Evolutionary conservation across 2,113 vertebrate species (phyloP).

Genomic region (Rana temporaria): DNA sequence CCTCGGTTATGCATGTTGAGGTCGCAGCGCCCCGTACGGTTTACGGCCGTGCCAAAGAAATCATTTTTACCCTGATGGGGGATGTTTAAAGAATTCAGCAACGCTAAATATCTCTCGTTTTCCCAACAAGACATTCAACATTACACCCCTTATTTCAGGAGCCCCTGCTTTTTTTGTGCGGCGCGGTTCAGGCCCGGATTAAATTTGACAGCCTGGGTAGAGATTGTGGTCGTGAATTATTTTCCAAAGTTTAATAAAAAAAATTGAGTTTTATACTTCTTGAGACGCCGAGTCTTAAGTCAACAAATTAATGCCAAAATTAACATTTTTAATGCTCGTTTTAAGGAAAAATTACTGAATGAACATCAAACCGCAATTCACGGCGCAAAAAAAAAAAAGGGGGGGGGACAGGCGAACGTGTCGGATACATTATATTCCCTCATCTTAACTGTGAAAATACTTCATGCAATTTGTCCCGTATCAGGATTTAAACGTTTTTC

Average conservation of each 20-base stretch:
- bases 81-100: slow-evolving; percentile 67
- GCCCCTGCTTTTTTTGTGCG: not conserved
- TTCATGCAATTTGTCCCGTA: slow-evolving; percentile 39
- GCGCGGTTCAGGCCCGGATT: slow-evolving; percentile 34
- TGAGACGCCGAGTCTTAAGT: slow-evolving; percentile 49
- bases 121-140: slow-evolving; percentile 25
- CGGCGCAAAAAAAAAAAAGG: slow-evolving; percentile 32
- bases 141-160: slow-evolving; percentile 24
- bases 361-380: slow-evolving; percentile 53
- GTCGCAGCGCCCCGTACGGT: slow-evolving; percentile 67
- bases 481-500: slow-evolving; percentile 2
- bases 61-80: slow-evolving; percentile 64
- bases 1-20: slow-evolving; percentile 70
- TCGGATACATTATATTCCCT: slow-evolving; percentile 7
- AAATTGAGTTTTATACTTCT: slow-evolving; percentile 51
- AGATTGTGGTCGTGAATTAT: slow-evolving; percentile 54
- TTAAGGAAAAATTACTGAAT: slow-evolving; percentile 54
- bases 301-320: slow-evolving; percentile 56
- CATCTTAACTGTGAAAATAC: slow-evolving; percentile 18
- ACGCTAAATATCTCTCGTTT: slow-evolving; percentile 38
- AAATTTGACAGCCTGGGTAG: slow-evolving; percentile 55
- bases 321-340: slow-evolving; percentile 54
- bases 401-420: slow-evolving; percentile 13
- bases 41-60: slow-evolving; percentile 73
- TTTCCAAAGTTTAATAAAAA: slow-evolving; percentile 56